phyloP scores from a whole-genome alignment of 2,888 invertebrate genomes.

The Didymodactylos carnosus region DNA sequence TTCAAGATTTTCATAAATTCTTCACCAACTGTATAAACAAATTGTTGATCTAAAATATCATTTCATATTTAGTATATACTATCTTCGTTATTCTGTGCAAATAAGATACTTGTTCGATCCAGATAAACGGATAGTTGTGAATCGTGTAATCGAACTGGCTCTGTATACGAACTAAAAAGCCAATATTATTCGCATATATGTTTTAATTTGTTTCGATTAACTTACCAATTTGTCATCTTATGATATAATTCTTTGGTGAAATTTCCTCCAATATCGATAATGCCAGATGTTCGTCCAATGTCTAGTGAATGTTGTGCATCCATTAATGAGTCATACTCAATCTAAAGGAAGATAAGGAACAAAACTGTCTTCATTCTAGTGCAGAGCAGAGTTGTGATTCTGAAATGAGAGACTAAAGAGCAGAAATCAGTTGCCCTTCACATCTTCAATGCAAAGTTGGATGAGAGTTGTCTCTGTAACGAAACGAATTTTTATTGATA shows the following conservation, averaged over 20 bases:
- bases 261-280: constrained; percentile 64
- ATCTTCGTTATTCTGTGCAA: no score
- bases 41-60: constrained; percentile 59
- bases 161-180: not conserved
- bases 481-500: not conserved
- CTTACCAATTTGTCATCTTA: not conserved
- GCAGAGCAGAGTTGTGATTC: no score
- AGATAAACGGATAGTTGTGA: not conserved
- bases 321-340: constrained; percentile 31
- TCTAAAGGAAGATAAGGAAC: not conserved
- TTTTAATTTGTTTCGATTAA: not conserved
- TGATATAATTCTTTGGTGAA: constrained; percentile 48
- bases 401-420: no score
- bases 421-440: no score
- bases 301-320: constrained; percentile 53
- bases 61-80: no score
- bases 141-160: not conserved
- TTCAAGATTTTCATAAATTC: constrained; percentile 66
- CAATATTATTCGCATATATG: not conserved
- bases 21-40: constrained; percentile 64
- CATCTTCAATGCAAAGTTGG: no score
- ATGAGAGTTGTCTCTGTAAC: no score
- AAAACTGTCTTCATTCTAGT: no score
- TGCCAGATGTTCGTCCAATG: constrained; percentile 64
- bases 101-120: not conserved